A percentile compares a stretch with the other conserved stretches of the same genome.
These are phyloP conservation scores for Cyphomyrus plagiostoma DNA, from an alignment of 2,113 vertebrate species.

Conservation along the genomic window DNA sequence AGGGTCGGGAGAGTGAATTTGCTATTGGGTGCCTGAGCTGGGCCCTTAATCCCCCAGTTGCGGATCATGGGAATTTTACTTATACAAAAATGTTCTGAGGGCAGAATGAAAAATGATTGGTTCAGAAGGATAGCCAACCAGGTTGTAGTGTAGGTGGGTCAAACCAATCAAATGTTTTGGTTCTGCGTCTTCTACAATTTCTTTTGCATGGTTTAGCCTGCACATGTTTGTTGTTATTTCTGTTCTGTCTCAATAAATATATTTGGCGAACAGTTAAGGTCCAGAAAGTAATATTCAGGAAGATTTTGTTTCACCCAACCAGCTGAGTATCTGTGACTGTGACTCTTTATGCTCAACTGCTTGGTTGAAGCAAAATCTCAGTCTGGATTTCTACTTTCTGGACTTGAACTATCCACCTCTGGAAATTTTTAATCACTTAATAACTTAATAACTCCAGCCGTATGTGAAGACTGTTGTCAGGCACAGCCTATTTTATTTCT, in stretches of 20 bases:
- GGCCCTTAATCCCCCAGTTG: background rate
- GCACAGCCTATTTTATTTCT: background rate
- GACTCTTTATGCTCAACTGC: background rate
- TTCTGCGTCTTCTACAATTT: background rate
- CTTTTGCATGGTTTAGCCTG: background rate
- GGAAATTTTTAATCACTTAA: background rate
- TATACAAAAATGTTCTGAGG: too few relatives aligned
- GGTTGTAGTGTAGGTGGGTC: too few relatives aligned
- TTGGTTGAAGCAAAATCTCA: background rate
- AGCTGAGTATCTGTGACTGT: background rate
- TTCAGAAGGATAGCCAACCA: too few relatives aligned
- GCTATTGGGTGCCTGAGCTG: background rate
- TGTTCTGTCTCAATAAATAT: background rate
- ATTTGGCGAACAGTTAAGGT: background rate
- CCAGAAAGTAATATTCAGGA: background rate
- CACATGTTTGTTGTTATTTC: background rate
- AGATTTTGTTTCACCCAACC: background rate
- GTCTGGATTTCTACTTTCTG: background rate
- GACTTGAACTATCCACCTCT: background rate
- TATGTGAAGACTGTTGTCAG: background rate
- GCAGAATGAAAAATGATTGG: too few relatives aligned
- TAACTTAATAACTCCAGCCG: background rate
- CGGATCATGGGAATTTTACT: background rate
- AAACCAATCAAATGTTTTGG: too few relatives aligned
- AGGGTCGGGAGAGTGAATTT: background rate